phyloP scores from a whole-genome alignment of 1,140 invertebrate species.

The Pachypeltis micranthus region DNA sequence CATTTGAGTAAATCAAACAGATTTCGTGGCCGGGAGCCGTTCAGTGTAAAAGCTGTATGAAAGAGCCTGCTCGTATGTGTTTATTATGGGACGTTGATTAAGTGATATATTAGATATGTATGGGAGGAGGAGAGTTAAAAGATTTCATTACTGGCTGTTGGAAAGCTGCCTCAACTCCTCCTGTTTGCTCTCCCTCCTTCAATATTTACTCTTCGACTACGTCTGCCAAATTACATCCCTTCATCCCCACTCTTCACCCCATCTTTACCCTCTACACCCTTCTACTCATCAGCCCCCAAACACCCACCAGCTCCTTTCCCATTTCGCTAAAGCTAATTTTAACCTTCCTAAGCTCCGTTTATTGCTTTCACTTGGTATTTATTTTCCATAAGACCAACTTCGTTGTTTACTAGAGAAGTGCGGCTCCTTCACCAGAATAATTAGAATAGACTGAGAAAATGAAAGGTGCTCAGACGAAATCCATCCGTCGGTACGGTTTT shows the following conservation, averaged over 20 bases:
- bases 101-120: neutral
- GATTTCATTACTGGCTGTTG: conserved; percentile 6
- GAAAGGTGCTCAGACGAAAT: too few relatives aligned
- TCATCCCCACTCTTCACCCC: neutral
- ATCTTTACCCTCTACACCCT: neutral
- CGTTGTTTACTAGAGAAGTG: neutral
- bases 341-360: neutral
- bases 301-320: too few relatives aligned
- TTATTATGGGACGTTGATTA: conserved; percentile 1
- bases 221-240: conserved; percentile 5
- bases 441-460: neutral
- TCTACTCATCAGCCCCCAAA: neutral
- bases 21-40: too few relatives aligned
- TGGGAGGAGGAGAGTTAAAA: neutral
- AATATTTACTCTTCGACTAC: neutral
- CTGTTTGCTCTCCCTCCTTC: conserved; percentile 3
- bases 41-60: too few relatives aligned
- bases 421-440: neutral
- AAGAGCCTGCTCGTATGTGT: too few relatives aligned
- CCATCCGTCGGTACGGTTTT: too few relatives aligned
- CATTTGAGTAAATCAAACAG: too few relatives aligned
- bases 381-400: conserved; percentile 2
- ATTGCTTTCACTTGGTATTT: conserved; percentile 4
- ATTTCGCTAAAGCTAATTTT: neutral
- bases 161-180: neutral